Base-by-base conservation (phyloP, 2,888 invertebrate genomes). In the Drosophila subquinaria region DNA sequence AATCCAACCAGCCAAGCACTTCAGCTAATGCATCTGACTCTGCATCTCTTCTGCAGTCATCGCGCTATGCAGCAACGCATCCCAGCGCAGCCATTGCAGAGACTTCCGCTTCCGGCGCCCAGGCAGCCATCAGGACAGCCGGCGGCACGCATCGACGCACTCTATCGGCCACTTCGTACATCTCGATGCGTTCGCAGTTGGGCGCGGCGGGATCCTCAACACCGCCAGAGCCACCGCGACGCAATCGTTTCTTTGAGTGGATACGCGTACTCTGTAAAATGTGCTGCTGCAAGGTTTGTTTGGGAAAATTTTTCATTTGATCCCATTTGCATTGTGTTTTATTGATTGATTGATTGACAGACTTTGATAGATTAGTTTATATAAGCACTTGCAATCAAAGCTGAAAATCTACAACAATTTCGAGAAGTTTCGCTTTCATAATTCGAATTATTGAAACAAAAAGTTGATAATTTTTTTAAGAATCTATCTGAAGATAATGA, bases 111-210 rank as follows among this genome's bases (percentile, higher is more conserved):
- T 61, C 76, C 3, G 9, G 13, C 42, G 35, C 57, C 23, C 13
- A 30, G 42, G 10, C 35, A 13, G 40, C 40, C 75, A 33, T 15
- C 23, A 70, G 79, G 35, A 53, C 70, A 11, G 15, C 64, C n/a
- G 73, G 30, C 10, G 78, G 65, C 56, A 73, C 82, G 13, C 90
- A 91, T 68, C 76, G 83, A 53, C 88, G 92, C 17, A 89, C 80
- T n/a, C 76, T 81, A 30, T 91, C 91, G 17, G 77, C 92, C 13
- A 78, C 90, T 10, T 91, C 91, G 4, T 90, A 89, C 57, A 91
- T 88, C 55, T 91, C 91, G 15, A 82, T 84, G 70, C 76, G 83
- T 13, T 89, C 91, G 13, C 91, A 81, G 48, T 17, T 65, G 40
- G 60, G 73, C 6, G 71, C 48, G 1, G 5, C 8, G 11, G 77